phyloP scores from a whole-genome alignment of 2,797 vertebrate genomes.

The Acrocephalus scirpaceus region DNA sequence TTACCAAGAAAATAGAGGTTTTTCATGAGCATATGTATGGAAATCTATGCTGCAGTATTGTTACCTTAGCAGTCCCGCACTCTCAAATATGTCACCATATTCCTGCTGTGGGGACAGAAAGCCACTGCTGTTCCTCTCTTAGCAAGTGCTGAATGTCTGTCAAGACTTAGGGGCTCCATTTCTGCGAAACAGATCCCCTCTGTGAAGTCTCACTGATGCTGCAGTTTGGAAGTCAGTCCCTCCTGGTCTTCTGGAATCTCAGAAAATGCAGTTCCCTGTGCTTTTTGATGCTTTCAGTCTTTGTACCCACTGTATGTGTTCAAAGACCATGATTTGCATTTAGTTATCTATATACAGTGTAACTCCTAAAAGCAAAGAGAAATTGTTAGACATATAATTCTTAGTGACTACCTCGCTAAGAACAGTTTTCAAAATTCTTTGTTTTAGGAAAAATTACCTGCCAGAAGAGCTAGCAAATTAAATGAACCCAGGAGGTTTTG shows the following conservation, averaged over 20 bases:
- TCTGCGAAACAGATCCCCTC: not conserved
- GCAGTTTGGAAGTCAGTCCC: not conserved
- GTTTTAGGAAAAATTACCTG: not conserved
- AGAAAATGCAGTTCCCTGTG: rapidly evolving
- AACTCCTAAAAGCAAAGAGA: not conserved
- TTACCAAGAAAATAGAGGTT: not conserved
- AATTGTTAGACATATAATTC: not conserved
- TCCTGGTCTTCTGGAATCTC: not conserved
- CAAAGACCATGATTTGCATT: not conserved
- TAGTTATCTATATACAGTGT: not conserved
- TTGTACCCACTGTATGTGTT: not conserved
- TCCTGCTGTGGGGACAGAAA: not conserved
- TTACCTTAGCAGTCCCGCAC: not conserved
- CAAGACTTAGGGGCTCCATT: not conserved
- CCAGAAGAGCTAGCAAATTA: not conserved
- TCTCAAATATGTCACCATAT: rapidly evolving
- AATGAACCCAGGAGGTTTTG: not conserved
- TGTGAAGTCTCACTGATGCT: not conserved
- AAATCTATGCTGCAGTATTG: not conserved
- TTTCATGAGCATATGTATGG: not conserved
- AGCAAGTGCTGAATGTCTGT: not conserved
- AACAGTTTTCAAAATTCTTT: not conserved
- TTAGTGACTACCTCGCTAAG: not conserved
- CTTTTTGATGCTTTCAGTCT: not conserved
- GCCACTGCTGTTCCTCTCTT: not conserved